Percentiles rank a stretch among this genome's conserved stretches.
Evolutionary conservation across 2,888 invertebrate species (phyloP).

Genomic region (Drosophila limbata): DNA sequence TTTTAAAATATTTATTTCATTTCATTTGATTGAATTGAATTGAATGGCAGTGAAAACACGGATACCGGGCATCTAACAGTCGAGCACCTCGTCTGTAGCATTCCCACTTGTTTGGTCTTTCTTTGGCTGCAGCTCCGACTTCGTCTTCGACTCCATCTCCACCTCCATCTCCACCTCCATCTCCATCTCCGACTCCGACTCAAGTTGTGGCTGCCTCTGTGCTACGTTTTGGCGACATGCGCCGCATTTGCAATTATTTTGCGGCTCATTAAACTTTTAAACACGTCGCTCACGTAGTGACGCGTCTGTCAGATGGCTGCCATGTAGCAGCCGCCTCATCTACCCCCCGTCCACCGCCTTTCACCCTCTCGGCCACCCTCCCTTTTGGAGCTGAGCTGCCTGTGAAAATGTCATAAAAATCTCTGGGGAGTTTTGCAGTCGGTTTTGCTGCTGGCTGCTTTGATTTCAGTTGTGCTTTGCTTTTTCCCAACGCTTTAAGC

Average conservation of each 20-base stretch:
- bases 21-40: too few relatives aligned
- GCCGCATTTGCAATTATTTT: conserved; percentile 82
- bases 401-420: conserved; percentile 80
- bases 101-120: conserved; percentile 42
- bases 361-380: conserved; percentile 18
- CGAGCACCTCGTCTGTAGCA: not conserved
- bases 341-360: conserved; percentile 19
- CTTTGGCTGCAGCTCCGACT: conserved; percentile 33
- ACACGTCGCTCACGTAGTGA: conserved; percentile 83
- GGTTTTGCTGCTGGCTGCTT: conserved; percentile 65
- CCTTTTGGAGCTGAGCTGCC: conserved; percentile 40
- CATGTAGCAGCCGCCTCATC: conserved; percentile 59
- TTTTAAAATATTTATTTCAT: not conserved
- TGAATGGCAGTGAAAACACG: not conserved
- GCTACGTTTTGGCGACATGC: conserved; percentile 72
- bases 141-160: conserved; percentile 7
- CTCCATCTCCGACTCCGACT: not conserved
- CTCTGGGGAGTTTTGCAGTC: conserved; percentile 76
- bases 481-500: conserved; percentile 71
- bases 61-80: not conserved
- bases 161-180: not conserved
- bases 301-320: conserved; percentile 79
- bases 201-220: conserved; percentile 50
- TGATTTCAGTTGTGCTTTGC: conserved; percentile 62
- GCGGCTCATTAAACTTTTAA: conserved; percentile 84